A percentile compares a stretch with the other conserved stretches of the same genome.
Conservation (phyloP, 2,113 vertebrate species). For the Eublepharis macularius region DNA sequence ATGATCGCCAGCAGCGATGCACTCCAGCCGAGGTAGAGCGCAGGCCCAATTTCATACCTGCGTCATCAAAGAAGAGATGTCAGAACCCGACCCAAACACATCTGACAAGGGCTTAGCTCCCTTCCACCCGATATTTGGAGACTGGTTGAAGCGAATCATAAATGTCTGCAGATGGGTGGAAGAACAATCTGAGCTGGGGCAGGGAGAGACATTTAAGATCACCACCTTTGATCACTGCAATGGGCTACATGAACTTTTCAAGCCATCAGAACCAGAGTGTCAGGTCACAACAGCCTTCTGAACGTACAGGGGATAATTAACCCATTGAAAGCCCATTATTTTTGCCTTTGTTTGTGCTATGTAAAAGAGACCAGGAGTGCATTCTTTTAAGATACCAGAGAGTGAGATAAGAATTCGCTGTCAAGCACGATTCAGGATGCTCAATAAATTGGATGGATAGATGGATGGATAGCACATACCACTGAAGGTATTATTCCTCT, state of each 20-base stretch:
- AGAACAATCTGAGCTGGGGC: no score
- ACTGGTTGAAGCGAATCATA: no score
- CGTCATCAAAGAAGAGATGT: neutral
- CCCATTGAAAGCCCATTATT: neutral
- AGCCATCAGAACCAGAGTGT: neutral
- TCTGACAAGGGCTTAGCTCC: neutral
- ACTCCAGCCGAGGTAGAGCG: constrained; percentile 89
- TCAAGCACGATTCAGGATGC: no score
- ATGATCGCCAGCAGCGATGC: constrained; percentile 81
- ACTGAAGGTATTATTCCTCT: no score
- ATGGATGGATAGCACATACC: no score
- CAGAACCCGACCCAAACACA: no score
- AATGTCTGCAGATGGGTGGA: no score
- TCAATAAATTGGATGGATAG: no score
- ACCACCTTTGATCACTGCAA: neutral
- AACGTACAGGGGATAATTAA: neutral
- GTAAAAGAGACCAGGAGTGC: neutral
- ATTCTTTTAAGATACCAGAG: neutral
- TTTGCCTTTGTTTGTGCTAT: neutral
- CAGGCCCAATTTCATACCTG: constrained; percentile 89
- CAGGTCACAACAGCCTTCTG: neutral
- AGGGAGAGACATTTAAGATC: no score
- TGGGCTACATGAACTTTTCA: neutral
- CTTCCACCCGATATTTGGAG: neutral
- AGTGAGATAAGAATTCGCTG: neutral